These are phyloP conservation scores for Leptatherina wallacei DNA, from an alignment of 2,797 vertebrate genomes.

Conservation along the genomic window DNA sequence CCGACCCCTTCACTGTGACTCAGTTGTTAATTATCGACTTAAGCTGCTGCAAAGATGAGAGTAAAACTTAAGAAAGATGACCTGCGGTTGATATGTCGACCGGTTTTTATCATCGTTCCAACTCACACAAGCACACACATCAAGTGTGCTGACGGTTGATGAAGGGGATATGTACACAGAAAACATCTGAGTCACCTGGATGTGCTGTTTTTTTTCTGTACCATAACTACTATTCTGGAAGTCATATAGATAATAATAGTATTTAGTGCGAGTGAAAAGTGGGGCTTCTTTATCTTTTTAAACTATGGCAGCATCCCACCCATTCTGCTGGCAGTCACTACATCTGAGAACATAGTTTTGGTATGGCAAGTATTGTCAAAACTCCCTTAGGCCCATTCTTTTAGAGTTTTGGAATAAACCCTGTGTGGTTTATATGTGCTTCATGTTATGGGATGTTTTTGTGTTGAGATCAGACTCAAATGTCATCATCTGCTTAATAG, in stretches of 20 bases:
- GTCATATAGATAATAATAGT: slow-evolving; percentile 56
- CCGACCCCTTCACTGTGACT: slow-evolving; percentile 53
- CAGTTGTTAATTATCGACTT: slow-evolving; percentile 46
- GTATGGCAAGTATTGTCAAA: slow-evolving; percentile 29
- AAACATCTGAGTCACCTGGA: slow-evolving; percentile 51
- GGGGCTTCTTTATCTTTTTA: slow-evolving; percentile 10
- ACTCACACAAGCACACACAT: slow-evolving; percentile 1
- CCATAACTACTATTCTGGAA: slow-evolving; percentile 44
- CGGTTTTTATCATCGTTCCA: slow-evolving; percentile 21
- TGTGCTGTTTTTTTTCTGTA: slow-evolving; percentile 45
- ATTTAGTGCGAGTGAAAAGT: slow-evolving; percentile 37
- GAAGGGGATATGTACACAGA: slow-evolving; percentile 44
- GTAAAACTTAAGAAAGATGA: slow-evolving; percentile 2
- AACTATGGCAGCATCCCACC: neutral
- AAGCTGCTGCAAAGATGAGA: slow-evolving; percentile 25
- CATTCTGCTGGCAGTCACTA: slow-evolving; percentile 4
- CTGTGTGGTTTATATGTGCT: neutral
- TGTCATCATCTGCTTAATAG: neutral
- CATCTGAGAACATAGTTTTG: slow-evolving; percentile 10
- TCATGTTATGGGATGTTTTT: neutral
- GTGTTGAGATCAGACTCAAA: neutral
- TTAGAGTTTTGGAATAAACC: neutral
- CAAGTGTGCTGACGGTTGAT: slow-evolving; percentile 29
- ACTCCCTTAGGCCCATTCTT: slow-evolving; percentile 14
- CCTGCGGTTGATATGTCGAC: neutral